Conservation (phyloP, 2,888 invertebrate genomes). For the Balanococcus diminutus region DNA sequence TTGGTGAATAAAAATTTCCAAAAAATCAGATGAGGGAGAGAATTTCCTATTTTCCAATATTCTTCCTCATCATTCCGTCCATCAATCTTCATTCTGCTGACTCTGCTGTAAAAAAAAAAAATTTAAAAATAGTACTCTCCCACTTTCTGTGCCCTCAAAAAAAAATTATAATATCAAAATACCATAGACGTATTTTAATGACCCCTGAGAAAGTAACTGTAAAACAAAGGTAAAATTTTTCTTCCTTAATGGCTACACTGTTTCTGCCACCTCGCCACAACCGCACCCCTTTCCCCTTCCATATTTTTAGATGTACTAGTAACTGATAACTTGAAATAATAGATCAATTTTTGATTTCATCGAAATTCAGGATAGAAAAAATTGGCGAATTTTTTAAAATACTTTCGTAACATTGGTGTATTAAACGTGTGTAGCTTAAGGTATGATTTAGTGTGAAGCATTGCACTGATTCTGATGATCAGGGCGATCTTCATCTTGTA, state of each 20-base stretch:
- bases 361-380: neutral
- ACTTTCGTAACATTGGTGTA: neutral
- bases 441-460: neutral
- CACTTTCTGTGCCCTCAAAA: too few relatives aligned
- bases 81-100: too few relatives aligned
- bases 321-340: neutral
- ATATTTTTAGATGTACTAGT: neutral
- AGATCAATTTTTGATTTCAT: neutral
- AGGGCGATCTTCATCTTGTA: neutral
- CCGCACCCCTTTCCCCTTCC: neutral
- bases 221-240: neutral
- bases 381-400: neutral
- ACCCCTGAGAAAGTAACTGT: neutral
- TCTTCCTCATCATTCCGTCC: too few relatives aligned
- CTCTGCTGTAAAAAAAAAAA: too few relatives aligned
- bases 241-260: neutral
- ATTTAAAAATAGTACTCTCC: too few relatives aligned
- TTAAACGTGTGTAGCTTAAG: neutral
- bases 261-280: neutral
- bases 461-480: neutral
- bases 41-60: too few relatives aligned
- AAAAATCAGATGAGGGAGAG: too few relatives aligned
- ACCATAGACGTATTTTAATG: neutral
- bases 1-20: too few relatives aligned
- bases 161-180: too few relatives aligned